phyloP scores from a whole-genome alignment of 2,113 vertebrate genomes.

The Chelonoidis abingdonii region DNA sequence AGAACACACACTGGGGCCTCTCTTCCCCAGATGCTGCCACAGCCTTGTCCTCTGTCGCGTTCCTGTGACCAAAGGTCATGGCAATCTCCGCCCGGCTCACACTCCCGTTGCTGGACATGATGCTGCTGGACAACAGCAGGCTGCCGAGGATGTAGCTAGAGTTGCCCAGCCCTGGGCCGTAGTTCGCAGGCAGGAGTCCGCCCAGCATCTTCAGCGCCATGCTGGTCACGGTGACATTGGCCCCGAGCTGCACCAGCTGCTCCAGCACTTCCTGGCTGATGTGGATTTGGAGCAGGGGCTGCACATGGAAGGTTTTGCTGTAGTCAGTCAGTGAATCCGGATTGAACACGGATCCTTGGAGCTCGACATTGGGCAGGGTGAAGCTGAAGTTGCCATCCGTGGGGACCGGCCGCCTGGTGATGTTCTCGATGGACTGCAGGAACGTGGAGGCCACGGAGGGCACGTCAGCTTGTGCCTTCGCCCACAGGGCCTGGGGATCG shows the following conservation, averaged over 20 bases:
- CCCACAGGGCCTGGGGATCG: slow-evolving; percentile 48
- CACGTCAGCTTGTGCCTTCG: neutral
- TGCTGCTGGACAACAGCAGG: slow-evolving; percentile 39
- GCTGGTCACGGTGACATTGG: slow-evolving; percentile 34
- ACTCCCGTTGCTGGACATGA: slow-evolving; percentile 19
- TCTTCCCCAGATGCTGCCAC: neutral
- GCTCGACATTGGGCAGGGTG: slow-evolving; percentile 10
- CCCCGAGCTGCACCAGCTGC: neutral
- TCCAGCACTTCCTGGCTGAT: slow-evolving; percentile 25
- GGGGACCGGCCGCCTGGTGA: slow-evolving; percentile 11
- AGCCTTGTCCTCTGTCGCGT: neutral
- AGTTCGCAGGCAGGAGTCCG: slow-evolving; percentile 35
- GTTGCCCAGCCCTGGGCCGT: neutral
- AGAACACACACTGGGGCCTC: slow-evolving; percentile 83
- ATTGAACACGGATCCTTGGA: slow-evolving; percentile 1
- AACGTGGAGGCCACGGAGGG: slow-evolving; percentile 4
- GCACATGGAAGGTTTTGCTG: slow-evolving; percentile 24
- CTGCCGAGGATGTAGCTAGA: slow-evolving; percentile 27
- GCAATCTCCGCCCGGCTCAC: slow-evolving; percentile 28
- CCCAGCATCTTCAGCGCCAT: slow-evolving; percentile 53
- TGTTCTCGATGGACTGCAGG: slow-evolving; percentile 58
- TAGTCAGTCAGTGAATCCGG: neutral
- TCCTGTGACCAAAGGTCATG: slow-evolving; percentile 72
- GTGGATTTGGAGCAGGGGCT: neutral
- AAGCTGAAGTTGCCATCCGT: slow-evolving; percentile 7